These are phyloP conservation scores for Drosophila arizonae DNA, from an alignment of 1,140 invertebrate genomes.

Conservation along the genomic window DNA sequence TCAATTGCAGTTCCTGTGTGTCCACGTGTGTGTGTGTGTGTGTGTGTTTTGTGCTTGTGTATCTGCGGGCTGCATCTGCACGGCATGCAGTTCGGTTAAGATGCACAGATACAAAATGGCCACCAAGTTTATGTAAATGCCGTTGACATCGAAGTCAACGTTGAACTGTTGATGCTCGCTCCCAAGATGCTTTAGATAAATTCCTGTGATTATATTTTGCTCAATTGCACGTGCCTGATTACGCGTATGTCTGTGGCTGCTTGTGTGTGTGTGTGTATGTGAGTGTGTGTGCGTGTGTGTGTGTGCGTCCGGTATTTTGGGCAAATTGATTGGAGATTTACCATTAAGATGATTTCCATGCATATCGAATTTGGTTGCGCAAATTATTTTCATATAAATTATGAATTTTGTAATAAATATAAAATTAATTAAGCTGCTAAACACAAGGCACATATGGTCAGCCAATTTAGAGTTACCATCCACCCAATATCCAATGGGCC, in stretches of 20 bases:
- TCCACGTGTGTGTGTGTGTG: background rate
- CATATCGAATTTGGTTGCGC: slow-evolving; percentile 55
- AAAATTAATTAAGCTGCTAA: slow-evolving; percentile 67
- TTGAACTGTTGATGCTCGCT: slow-evolving; percentile 50
- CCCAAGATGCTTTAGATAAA: slow-evolving; percentile 71
- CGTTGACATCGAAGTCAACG: slow-evolving; percentile 32
- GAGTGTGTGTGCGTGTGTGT: slow-evolving; percentile 14
- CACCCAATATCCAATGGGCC: background rate
- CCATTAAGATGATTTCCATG: slow-evolving; percentile 63
- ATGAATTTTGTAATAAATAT: slow-evolving; percentile 72
- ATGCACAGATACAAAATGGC: slow-evolving; percentile 60
- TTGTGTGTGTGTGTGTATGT: background rate
- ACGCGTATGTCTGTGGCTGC: slow-evolving; percentile 9
- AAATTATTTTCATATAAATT: slow-evolving; percentile 77
- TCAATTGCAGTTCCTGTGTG: slow-evolving; percentile 74
- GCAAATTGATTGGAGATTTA: slow-evolving; percentile 62
- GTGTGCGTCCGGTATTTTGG: slow-evolving; percentile 30
- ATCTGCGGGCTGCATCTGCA: slow-evolving; percentile 65
- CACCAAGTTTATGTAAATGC: slow-evolving; percentile 72
- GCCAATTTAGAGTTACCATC: slow-evolving; percentile 22
- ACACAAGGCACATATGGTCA: slow-evolving; percentile 15
- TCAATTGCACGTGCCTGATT: slow-evolving; percentile 69
- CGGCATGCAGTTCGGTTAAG: slow-evolving; percentile 20
- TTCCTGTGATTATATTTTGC: slow-evolving; percentile 76
- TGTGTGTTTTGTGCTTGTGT: slow-evolving; percentile 30